Conservation (phyloP, 2,888 invertebrate species). For the Portevinia maculata region DNA sequence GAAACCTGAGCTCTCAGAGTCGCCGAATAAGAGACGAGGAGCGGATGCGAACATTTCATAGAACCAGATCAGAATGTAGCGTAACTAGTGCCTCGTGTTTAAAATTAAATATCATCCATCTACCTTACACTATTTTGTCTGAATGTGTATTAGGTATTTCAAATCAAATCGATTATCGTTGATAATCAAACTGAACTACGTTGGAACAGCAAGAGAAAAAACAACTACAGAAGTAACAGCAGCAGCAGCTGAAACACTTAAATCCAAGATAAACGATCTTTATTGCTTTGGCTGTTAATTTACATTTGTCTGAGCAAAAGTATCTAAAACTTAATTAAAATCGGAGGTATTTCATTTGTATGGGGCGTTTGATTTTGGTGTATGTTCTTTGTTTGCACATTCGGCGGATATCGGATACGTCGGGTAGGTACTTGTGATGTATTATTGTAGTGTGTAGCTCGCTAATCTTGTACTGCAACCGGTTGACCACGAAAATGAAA, state of each 20-base stretch:
- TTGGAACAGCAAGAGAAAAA: slow-evolving; percentile 1
- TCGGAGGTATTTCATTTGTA: slow-evolving; percentile 59
- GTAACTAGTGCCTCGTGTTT: slow-evolving; percentile 8
- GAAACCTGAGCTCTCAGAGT: slow-evolving; percentile 33
- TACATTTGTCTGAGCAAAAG: slow-evolving; percentile 57
- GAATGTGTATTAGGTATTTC: slow-evolving; percentile 30
- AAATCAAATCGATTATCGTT: slow-evolving; percentile 67
- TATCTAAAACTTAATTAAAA: slow-evolving; percentile 68
- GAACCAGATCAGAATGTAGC: slow-evolving; percentile 3
- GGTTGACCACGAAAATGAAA: slow-evolving; percentile 70
- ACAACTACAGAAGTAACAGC: background rate
- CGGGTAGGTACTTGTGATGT: background rate
- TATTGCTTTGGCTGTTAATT: slow-evolving; percentile 68
- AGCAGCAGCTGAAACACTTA: slow-evolving; percentile 51
- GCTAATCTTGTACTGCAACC: slow-evolving; percentile 27
- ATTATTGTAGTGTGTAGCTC: background rate
- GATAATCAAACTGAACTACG: slow-evolving; percentile 51
- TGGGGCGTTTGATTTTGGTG: slow-evolving; percentile 57
- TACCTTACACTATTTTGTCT: background rate
- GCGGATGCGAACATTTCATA: slow-evolving; percentile 14
- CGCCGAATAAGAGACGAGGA: background rate
- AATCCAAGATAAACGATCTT: slow-evolving; percentile 67
- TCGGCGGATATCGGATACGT: background rate
- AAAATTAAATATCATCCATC: slow-evolving; percentile 45
- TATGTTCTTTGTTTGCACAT: slow-evolving; percentile 27